Evolutionary conservation across 2,113 vertebrate species (phyloP).

Genomic region (Mormyrus lacerda): DNA sequence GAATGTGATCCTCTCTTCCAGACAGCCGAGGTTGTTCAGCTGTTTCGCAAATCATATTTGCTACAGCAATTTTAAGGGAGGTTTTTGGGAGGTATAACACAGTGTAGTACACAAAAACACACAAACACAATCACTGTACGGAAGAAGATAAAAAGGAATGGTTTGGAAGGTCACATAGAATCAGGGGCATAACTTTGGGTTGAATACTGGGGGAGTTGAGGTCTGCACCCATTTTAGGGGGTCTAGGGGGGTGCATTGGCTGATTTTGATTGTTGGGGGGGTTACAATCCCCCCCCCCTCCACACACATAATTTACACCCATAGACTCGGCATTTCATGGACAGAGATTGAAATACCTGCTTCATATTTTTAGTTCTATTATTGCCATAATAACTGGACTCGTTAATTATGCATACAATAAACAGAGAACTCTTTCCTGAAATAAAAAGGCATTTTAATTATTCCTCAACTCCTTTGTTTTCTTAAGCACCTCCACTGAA

Average conservation of each 20-base stretch:
- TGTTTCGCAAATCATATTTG: neutral
- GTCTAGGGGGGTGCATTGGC: neutral
- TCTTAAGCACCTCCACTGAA: neutral
- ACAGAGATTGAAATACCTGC: neutral
- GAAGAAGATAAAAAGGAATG: neutral
- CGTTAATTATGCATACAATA: neutral
- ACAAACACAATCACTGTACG: neutral
- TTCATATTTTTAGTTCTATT: neutral
- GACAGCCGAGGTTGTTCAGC: neutral
- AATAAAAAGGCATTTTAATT: neutral
- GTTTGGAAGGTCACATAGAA: neutral
- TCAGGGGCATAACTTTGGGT: neutral
- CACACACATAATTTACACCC: too few relatives aligned
- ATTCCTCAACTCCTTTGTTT: neutral
- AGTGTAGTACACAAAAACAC: neutral
- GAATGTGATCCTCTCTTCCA: neutral
- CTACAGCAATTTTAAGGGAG: neutral
- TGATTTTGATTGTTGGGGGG: neutral
- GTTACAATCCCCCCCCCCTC: neutral
- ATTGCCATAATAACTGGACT: neutral
- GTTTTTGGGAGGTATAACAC: neutral
- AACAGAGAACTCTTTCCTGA: neutral
- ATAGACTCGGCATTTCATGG: neutral
- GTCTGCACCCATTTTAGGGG: neutral
- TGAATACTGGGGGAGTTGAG: neutral